Evolutionary conservation across 2,113 vertebrate species (phyloP).

Genomic region (Irena cyanogastra): DNA sequence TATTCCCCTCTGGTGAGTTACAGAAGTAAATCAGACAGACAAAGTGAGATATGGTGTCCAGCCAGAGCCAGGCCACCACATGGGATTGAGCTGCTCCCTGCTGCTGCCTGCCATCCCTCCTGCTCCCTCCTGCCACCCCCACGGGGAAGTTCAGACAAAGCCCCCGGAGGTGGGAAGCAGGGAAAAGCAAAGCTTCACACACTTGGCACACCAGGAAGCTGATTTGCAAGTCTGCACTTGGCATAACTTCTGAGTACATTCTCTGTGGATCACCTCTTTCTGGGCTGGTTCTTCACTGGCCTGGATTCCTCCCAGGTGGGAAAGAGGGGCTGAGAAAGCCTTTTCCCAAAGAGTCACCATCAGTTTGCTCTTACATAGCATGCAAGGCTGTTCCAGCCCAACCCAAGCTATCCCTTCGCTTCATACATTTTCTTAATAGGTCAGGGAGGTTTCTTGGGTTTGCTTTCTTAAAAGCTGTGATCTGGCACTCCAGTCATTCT

Average conservation of each 20-base stretch:
- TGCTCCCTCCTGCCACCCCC: background rate
- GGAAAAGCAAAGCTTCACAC: background rate
- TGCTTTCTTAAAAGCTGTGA: background rate
- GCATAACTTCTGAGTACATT: constrained; percentile 10
- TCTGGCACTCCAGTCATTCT: background rate
- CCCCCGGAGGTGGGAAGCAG: background rate
- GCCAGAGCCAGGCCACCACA: background rate
- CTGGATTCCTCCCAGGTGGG: background rate
- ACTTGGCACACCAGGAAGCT: background rate
- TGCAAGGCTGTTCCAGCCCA: background rate
- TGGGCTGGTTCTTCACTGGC: background rate
- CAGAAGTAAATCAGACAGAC: background rate
- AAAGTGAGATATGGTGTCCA: background rate
- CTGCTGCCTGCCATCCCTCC: fast-evolving
- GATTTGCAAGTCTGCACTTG: constrained; percentile 21
- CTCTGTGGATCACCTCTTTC: background rate
- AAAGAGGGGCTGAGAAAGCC: background rate
- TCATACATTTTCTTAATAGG: background rate
- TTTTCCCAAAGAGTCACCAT: background rate
- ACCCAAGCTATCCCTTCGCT: background rate
- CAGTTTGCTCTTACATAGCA: background rate
- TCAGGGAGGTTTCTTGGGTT: background rate
- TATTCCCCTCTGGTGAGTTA: background rate
- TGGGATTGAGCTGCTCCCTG: background rate
- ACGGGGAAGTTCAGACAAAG: background rate